Evolutionary conservation across 2,113 vertebrate species (phyloP), one percentile per base, ranked within the genome.

Genomic region (Phrynosoma platyrhinos): DNA sequence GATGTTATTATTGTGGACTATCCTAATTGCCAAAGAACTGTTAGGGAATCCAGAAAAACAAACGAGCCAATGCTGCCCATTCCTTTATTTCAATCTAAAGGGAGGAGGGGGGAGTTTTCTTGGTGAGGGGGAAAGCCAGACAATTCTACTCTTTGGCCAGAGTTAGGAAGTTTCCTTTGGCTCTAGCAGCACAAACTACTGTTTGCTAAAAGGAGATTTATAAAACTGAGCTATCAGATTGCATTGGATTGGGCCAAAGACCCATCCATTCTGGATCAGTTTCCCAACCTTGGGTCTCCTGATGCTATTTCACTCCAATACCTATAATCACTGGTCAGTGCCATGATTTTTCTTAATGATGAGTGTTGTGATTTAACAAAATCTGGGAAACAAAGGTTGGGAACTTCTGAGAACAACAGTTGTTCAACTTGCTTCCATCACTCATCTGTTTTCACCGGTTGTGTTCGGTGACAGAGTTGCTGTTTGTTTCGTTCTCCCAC

Each of bases 71-170:
- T 25, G 18, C 32, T 85, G 14, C 25, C 47, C 25, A 66, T 20
- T 55, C 55, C 30, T 86, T 78, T 32, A 62, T 86, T 40, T 79
- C 40, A 52, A 68, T 76, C 27, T 23, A 86, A 66, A 47, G 62
- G 47, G 62, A 27, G 68, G 21, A 86, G 62, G 42, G 68, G 75
- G 76, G 62, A 53, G 76, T 69, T 68, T 86, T 58, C 75, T 58
- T 86, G 84, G 75, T 62, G 79, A 78, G 75, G 55, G 64, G 27
- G 25, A 69, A 86, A 68, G 13, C 76, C 62, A 82, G 62, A 68
- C 36, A 16, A 27, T 42, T 68, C n/a, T 62, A 18, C 18, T 85
- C 40, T 66, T 27, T 32, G 79, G 20, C 42, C 62, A 47, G 10
- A 58, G 62, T 25, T 32, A 27, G 42, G 64, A 47, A 79, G 21